Conservation (phyloP, 2,888 invertebrate species). For the Rhodophaea formosa region DNA sequence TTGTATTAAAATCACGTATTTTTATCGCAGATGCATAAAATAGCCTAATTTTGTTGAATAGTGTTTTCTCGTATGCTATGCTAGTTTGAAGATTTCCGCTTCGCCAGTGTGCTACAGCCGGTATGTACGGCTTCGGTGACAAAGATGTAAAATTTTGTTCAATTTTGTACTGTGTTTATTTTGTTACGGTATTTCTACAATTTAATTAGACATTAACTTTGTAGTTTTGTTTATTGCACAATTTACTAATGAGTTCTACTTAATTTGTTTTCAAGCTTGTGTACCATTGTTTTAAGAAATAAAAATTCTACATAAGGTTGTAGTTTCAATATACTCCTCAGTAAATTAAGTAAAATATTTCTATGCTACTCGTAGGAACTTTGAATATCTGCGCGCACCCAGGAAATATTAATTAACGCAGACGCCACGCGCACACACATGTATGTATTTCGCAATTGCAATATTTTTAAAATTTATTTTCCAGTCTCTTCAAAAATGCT, state of each 20-base stretch:
- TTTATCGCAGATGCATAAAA: too few species aligned
- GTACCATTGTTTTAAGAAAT: conserved; percentile 52
- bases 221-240: conserved; percentile 62
- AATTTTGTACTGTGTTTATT: conserved; percentile 37
- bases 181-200: conserved; percentile 45
- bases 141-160: conserved; percentile 33
- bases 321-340: conserved; percentile 23
- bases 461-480: too few species aligned
- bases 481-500: too few species aligned
- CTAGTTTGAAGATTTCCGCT: neutral
- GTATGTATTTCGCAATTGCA: too few species aligned
- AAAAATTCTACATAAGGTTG: conserved; percentile 30
- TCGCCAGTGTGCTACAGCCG: conserved; percentile 22
- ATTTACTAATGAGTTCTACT: conserved; percentile 54
- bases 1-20: too few species aligned
- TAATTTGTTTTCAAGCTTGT: conserved; percentile 62
- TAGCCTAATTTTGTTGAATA: too few species aligned
- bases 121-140: conserved; percentile 4
- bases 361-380: too few species aligned
- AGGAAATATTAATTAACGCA: too few species aligned
- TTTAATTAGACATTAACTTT: conserved; percentile 37
- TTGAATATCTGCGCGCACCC: too few species aligned
- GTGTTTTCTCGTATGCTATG: too few species aligned
- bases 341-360: too few species aligned
- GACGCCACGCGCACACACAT: too few species aligned